Percentiles rank a stretch among this genome's conserved stretches.
Evolutionary conservation across 2,113 vertebrate species (phyloP).

Genomic region (Canis aureus): DNA sequence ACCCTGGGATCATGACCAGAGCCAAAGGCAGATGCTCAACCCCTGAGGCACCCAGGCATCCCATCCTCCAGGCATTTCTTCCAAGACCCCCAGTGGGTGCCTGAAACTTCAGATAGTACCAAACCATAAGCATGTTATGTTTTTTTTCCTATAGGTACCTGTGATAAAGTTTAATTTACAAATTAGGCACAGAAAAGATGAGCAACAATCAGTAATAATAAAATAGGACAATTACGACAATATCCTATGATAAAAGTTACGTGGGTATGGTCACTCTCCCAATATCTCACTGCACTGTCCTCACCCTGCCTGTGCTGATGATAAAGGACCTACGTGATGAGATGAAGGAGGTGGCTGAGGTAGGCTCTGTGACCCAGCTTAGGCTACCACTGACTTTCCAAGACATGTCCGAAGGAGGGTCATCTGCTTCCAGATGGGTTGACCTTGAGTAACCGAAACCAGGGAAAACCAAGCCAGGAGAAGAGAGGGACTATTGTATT

Average conservation of each 20-base stretch:
- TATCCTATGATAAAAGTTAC: not conserved
- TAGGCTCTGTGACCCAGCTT: not conserved
- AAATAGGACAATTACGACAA: not conserved
- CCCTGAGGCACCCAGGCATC: no score
- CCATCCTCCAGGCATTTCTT: not conserved
- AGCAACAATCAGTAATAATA: not conserved
- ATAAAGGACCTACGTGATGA: not conserved
- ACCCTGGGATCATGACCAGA: no score
- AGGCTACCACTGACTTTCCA: not conserved
- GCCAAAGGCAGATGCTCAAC: no score
- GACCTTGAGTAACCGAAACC: not conserved
- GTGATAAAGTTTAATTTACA: not conserved
- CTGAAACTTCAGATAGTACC: not conserved
- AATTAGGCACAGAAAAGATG: not conserved
- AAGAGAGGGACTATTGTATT: rapidly evolving
- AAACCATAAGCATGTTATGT: not conserved
- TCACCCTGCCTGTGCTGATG: not conserved
- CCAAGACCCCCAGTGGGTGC: not conserved
- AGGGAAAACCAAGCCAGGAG: not conserved
- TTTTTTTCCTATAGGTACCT: not conserved
- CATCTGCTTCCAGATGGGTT: not conserved
- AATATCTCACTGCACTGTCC: not conserved
- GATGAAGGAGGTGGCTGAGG: not conserved
- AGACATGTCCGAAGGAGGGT: not conserved
- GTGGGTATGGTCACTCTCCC: not conserved